These are phyloP conservation scores for Neomicropteryx cornuta DNA, from an alignment of 1,140 invertebrate species.

Conservation along the genomic window DNA sequence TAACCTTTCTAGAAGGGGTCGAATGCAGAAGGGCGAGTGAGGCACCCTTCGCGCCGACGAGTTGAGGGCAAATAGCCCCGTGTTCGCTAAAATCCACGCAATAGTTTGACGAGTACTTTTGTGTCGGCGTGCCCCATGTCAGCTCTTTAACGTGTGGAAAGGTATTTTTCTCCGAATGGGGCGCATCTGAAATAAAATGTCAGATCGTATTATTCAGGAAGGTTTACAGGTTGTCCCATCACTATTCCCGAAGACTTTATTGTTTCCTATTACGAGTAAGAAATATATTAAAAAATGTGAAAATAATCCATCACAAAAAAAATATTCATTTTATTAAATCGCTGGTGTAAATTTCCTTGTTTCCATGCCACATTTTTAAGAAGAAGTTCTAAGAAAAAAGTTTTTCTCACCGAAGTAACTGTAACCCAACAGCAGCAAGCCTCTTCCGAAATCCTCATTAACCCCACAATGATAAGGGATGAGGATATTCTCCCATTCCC, in stretches of 20 bases:
- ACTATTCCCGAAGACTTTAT: too few species aligned
- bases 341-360: too few species aligned
- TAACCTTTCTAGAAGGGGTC: constrained; percentile 5
- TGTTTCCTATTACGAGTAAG: too few species aligned
- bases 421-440: constrained; percentile 12
- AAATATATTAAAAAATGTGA: too few species aligned
- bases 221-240: too few species aligned
- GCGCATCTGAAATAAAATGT: too few species aligned
- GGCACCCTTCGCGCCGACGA: constrained; percentile 63
- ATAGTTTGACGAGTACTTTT: constrained; percentile 16
- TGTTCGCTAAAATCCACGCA: constrained; percentile 34
- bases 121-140: constrained; percentile 7
- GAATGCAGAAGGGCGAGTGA: constrained; percentile 48
- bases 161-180: neutral
- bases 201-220: too few species aligned
- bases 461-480: constrained; percentile 11
- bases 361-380: too few species aligned
- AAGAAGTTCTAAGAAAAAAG: too few species aligned
- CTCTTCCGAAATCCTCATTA: constrained; percentile 14
- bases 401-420: constrained; percentile 8
- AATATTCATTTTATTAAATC: too few species aligned
- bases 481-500: constrained; percentile 13
- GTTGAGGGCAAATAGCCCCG: constrained; percentile 28
- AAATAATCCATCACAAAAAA: too few species aligned
- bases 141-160: neutral